phyloP scores from a whole-genome alignment of 2,797 vertebrate genomes.

The Rhynchonycteris naso region DNA sequence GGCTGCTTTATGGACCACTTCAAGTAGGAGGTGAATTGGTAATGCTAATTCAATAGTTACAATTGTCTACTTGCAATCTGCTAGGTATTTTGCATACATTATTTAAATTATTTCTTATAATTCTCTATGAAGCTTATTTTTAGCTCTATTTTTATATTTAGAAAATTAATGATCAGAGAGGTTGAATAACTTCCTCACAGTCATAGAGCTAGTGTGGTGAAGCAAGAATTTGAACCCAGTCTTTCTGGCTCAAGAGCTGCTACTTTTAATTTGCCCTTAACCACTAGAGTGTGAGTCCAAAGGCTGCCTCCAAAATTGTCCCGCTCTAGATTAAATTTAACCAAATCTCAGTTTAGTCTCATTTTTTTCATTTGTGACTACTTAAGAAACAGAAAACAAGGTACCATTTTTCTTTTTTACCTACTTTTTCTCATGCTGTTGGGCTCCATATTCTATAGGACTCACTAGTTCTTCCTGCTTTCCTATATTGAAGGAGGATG shows the following conservation, averaged over 20 bases:
- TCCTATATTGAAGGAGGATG: not conserved
- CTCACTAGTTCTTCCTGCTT: not conserved
- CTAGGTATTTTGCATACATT: conserved; percentile 17
- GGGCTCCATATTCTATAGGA: not conserved
- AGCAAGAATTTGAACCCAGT: not conserved
- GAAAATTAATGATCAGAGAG: not conserved
- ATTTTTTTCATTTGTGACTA: not conserved
- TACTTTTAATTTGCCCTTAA: not conserved
- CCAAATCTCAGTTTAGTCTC: not conserved
- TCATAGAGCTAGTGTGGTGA: not conserved
- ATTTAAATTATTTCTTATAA: conserved; percentile 12
- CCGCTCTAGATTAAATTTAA: not conserved
- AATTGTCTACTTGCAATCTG: not conserved
- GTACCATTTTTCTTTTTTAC: not conserved
- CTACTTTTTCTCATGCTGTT: not conserved
- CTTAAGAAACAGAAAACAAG: conserved; percentile 17
- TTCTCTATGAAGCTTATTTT: not conserved
- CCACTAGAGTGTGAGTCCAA: not conserved
- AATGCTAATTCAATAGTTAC: not conserved
- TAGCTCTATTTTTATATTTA: not conserved
- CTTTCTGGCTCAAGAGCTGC: not conserved
- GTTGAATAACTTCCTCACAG: not conserved
- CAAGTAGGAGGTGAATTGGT: not conserved
- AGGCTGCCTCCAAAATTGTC: not conserved
- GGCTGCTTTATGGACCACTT: not conserved